A percentile compares a stretch with the other conserved stretches of the same genome.
phyloP scores from a whole-genome alignment of 2,797 vertebrate species.

The Mico argentatus region DNA sequence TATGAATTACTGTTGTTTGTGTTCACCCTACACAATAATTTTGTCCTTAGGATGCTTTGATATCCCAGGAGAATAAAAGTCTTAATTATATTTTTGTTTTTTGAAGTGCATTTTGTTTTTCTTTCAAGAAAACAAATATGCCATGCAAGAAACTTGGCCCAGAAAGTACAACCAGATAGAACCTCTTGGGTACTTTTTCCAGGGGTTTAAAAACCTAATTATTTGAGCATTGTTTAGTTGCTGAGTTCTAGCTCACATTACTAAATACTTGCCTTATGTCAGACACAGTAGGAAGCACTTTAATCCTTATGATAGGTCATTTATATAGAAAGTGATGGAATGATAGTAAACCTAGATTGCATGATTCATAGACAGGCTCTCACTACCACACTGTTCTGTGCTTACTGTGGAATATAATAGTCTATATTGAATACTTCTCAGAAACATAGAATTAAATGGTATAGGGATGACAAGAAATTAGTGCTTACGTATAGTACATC shows the following conservation, averaged over 20 bases:
- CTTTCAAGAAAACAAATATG: not conserved
- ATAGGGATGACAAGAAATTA: not conserved
- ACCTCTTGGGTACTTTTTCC: not conserved
- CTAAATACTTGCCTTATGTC: not conserved
- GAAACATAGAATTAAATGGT: not conserved
- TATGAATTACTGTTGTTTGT: constrained; percentile 60
- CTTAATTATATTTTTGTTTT: not conserved
- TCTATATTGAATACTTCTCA: not conserved
- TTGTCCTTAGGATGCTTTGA: not conserved
- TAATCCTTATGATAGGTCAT: not conserved
- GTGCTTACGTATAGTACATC: not conserved
- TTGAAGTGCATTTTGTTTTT: not conserved
- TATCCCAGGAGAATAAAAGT: not conserved
- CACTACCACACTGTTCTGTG: not conserved
- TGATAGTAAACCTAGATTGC: not conserved
- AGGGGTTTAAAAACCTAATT: not conserved
- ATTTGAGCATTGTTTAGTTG: not conserved
- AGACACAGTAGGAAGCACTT: not conserved
- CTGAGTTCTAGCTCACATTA: not conserved
- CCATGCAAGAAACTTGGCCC: not conserved
- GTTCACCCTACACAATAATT: constrained; percentile 7
- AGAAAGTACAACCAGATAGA: not conserved
- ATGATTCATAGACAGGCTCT: not conserved
- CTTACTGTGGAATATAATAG: not conserved
- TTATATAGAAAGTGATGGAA: not conserved